A percentile compares a stretch with the other conserved stretches of the same genome.
Conservation (phyloP, 1,140 invertebrate genomes). For the Ylistrum balloti region DNA sequence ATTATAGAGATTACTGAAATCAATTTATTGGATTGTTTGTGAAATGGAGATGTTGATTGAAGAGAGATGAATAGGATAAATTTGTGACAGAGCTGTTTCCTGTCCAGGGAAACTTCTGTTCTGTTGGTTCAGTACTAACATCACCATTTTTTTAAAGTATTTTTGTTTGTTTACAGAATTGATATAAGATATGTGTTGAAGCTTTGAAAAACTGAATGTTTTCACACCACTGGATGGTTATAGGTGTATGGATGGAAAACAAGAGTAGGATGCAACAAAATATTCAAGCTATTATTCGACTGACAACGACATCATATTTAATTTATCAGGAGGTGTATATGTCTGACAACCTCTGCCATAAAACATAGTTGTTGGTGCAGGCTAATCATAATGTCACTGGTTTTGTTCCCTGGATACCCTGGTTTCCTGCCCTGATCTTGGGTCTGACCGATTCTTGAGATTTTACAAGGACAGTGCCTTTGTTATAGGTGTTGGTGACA, state of each 20-base stretch:
- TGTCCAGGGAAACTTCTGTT: neutral
- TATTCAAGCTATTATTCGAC: neutral
- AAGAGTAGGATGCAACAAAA: no score
- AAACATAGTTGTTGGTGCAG: neutral
- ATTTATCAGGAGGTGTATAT: neutral
- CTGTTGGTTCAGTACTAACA: neutral
- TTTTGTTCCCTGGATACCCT: neutral
- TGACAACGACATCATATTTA: neutral
- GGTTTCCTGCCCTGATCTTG: neutral
- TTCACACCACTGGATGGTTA: neutral
- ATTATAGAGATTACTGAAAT: neutral
- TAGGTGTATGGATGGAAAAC: neutral
- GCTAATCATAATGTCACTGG: neutral
- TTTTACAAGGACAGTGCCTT: neutral
- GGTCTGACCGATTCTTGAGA: neutral
- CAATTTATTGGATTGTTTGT: slow-evolving; percentile 35
- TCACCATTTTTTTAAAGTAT: no score
- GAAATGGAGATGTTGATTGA: neutral
- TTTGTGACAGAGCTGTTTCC: neutral
- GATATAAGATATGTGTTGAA: neutral
- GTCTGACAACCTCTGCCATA: neutral
- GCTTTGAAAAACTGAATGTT: no score
- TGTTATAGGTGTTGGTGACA: neutral
- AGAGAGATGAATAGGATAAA: neutral
- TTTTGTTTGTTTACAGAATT: neutral